phyloP scores from a whole-genome alignment of 2,113 vertebrate genomes.

The Istiophorus platypterus region DNA sequence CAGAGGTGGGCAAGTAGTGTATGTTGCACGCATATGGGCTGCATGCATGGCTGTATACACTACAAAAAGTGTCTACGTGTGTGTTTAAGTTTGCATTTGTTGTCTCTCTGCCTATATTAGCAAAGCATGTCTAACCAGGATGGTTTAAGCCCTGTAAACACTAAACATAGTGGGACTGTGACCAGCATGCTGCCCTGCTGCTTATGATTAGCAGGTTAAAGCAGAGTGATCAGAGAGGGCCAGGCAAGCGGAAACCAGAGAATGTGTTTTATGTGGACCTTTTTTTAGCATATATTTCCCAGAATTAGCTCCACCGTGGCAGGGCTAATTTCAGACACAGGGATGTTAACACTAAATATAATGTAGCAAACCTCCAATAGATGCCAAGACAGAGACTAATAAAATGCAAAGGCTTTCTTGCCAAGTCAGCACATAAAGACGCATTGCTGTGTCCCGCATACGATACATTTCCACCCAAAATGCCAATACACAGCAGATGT shows the following conservation, averaged over 20 bases:
- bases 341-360: slow-evolving; percentile 75
- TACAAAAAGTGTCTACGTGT: slow-evolving; percentile 12
- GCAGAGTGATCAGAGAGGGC: slow-evolving; percentile 70
- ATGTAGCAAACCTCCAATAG: slow-evolving; percentile 55
- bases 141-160: slow-evolving; percentile 76
- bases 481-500: slow-evolving; percentile 37
- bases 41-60: slow-evolving; percentile 37
- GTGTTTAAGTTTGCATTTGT: slow-evolving; percentile 27
- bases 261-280: slow-evolving; percentile 68
- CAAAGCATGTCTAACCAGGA: slow-evolving; percentile 51
- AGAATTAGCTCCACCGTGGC: slow-evolving; percentile 69
- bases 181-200: slow-evolving; percentile 57
- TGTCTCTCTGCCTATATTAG: slow-evolving; percentile 39
- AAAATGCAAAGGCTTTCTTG: slow-evolving; percentile 60
- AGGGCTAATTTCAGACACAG: slow-evolving; percentile 63
- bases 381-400: slow-evolving; percentile 73
- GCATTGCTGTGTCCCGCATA: slow-evolving; percentile 38
- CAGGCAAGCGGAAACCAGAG: slow-evolving; percentile 73
- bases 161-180: slow-evolving; percentile 77
- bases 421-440: slow-evolving; percentile 47
- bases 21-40: slow-evolving; percentile 34
- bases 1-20: neutral
- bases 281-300: slow-evolving; percentile 72
- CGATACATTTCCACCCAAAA: slow-evolving; percentile 30
- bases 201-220: slow-evolving; percentile 78